Evolutionary conservation across 2,888 invertebrate genomes (phyloP).

Genomic region (Thelaira solivaga): DNA sequence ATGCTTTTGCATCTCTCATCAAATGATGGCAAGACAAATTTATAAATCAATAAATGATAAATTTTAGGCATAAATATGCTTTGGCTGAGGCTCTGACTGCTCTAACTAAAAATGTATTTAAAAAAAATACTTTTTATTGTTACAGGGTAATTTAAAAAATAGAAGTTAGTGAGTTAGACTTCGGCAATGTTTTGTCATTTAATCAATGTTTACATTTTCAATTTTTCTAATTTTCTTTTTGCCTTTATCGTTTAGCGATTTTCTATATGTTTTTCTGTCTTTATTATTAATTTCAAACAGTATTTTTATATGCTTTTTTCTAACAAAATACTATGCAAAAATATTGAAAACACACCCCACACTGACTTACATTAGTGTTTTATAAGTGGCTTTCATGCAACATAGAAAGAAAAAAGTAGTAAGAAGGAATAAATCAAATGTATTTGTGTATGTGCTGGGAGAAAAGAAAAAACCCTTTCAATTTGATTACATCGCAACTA

Average conservation of each 20-base stretch:
- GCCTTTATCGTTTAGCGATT: neutral
- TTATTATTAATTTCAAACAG: neutral
- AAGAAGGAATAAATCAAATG: neutral
- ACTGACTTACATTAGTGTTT: conserved; percentile 20
- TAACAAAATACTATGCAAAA: conserved; percentile 1
- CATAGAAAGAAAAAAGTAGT: neutral
- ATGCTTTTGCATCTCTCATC: too few species aligned
- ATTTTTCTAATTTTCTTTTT: neutral
- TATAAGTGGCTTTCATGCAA: neutral
- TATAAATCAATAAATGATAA: too few species aligned
- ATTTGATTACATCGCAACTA: conserved; percentile 37
- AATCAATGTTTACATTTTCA: neutral
- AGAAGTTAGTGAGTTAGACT: too few species aligned
- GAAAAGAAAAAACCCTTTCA: conserved; percentile 33
- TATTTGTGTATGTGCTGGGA: neutral
- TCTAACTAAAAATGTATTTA: too few species aligned
- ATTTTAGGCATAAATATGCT: too few species aligned
- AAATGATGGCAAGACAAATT: too few species aligned
- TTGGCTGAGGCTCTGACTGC: too few species aligned
- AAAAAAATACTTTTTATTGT: too few species aligned
- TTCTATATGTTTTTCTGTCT: neutral
- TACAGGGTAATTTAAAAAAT: too few species aligned
- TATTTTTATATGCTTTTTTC: neutral
- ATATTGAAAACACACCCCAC: neutral
- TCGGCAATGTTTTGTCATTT: neutral